phyloP scores from a whole-genome alignment of 2,888 invertebrate species.

The Alloplasta piceator region DNA sequence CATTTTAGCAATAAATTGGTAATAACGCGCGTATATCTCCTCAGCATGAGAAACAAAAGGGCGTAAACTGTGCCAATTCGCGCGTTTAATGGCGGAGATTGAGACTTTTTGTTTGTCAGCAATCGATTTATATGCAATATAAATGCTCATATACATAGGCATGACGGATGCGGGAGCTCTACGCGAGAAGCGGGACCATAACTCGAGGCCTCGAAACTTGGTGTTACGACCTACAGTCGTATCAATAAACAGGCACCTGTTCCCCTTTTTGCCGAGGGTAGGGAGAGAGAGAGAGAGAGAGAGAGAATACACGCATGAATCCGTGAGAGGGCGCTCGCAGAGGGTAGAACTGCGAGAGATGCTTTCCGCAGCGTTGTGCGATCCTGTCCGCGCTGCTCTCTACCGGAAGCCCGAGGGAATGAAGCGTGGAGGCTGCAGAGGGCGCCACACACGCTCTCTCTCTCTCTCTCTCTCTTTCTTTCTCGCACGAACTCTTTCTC shows the following conservation, averaged over 20 bases:
- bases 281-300: constrained; percentile 37
- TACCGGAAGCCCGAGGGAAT: background rate
- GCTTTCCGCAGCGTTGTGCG: background rate
- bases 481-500: constrained; percentile 9
- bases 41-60: too few species aligned
- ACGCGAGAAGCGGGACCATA: constrained; percentile 59
- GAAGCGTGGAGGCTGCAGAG: background rate
- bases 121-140: background rate
- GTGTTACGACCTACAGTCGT: constrained; percentile 66
- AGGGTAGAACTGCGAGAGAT: background rate
- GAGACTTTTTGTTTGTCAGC: too few species aligned
- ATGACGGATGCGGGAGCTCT: constrained; percentile 14
- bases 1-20: background rate
- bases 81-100: too few species aligned
- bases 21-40: too few species aligned
- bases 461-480: background rate
- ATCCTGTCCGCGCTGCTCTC: background rate
- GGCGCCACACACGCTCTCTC: background rate
- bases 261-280: constrained; percentile 28
- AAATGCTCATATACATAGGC: constrained; percentile 18
- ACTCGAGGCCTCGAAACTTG: constrained; percentile 67
- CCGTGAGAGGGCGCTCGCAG: too few species aligned
- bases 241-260: constrained; percentile 72
- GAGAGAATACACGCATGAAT: too few species aligned
- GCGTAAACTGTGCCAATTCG: too few species aligned